These are phyloP conservation scores for Tetranychus cinnabarinus DNA, from an alignment of 1,140 invertebrate species.

Conservation along the genomic window DNA sequence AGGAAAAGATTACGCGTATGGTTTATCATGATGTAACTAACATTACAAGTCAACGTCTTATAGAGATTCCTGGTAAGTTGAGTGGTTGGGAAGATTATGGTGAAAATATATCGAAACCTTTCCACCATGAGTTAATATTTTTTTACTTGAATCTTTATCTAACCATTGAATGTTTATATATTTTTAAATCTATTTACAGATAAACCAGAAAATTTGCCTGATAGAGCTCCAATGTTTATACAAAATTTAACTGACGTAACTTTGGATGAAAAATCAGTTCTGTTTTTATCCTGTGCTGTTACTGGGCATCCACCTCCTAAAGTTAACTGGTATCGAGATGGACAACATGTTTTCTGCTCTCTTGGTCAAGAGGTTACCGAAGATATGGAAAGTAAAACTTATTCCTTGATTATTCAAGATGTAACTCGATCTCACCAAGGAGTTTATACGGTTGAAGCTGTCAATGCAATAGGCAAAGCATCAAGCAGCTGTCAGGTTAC, in stretches of 20 bases:
- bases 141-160: no score
- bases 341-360: conserved; percentile 28
- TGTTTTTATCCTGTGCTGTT: conserved; percentile 26
- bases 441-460: background rate
- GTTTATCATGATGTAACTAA: no score
- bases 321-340: conserved; percentile 47
- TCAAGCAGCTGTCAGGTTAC: background rate
- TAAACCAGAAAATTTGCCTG: background rate
- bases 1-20: no score
- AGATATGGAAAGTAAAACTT: background rate
- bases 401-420: background rate
- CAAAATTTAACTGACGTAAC: background rate
- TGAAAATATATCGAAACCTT: no score
- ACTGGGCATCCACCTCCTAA: conserved; percentile 41
- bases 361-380: conserved; percentile 25
- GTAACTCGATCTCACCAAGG: background rate
- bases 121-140: no score
- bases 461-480: background rate
- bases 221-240: background rate
- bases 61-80: no score
- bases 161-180: no score
- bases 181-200: no score
- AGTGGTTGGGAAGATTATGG: no score
- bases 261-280: background rate
- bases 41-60: no score